Evolutionary conservation across 2,888 invertebrate genomes (phyloP), one percentile per base, ranked within the genome.

Genomic region (Cantharis flavilabris): DNA sequence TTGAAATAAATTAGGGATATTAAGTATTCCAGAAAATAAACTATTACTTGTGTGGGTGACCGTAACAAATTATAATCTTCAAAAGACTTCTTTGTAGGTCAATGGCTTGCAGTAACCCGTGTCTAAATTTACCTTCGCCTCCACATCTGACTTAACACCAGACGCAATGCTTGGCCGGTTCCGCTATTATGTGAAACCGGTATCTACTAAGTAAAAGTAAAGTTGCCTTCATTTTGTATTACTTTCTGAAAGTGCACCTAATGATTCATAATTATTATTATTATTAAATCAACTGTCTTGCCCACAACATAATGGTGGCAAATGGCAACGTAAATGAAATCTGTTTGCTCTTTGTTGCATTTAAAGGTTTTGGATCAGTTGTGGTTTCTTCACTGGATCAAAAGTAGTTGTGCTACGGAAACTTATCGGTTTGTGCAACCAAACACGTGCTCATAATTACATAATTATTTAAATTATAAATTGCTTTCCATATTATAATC

Each of bases 41-140:
- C n/a, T 49, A 49, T 49, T 33, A 49, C n/a, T 67, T 67, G 65
- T 67, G 65, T 67, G 65, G 65, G 65, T 67, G 65, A 20, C 7
- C 20, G 18, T 26, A 26, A 67, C 20, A 23, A 23, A 67, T 67
- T 16, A 67, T 67, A 26, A 20, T 67, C 26, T 26, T 18, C 62
- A 28, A 63, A 64, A 62, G 64, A 62, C 65, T 74, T 70, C 72
- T 74, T 62, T 76, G 76, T 79, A 75, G 79, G 79, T 79, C 79
- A 76, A 76, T 76, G 79, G 72, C 78, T 79, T 74, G 62, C 64
- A 79, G 76, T 79, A 79, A 79, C 78, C 79, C 79, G 72, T 70
- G 76, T 79, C 79, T 79, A 79, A 79, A 79, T 79, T 76, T 79
- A 79, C 79, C 79, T 74, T 79, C 75, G 76, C 76, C 76, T 75